Base-by-base conservation (phyloP, 1,140 invertebrate genomes). In the Drosophila mayri region DNA sequence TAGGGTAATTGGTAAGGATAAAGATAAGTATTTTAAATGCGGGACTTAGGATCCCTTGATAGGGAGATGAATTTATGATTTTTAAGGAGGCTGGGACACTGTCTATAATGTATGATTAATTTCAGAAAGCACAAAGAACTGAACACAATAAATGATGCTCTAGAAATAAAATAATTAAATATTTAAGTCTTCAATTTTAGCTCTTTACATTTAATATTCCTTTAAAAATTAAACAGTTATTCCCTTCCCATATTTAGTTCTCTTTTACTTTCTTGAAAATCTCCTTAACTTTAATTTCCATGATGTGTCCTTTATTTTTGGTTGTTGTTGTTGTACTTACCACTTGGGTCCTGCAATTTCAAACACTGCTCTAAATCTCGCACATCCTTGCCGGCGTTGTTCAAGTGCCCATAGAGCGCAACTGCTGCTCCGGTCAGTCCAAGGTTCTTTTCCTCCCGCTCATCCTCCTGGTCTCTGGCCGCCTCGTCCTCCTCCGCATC, bases 351-450 rank as follows among this genome's bases (percentile, higher is more conserved):
- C 73, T 84, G 67, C 65, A 84, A 76, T 72, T 88, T 88, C 50
- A 90, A 59, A 63, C 84, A 81, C 11, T 82, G 79, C 66, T 87
- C 79, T 52, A 87, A 72, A 35, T 83, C 76, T 52, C 59, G 72
- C 54, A 84, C 85, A 74, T 87, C 84, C 76, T 87, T 84, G 32
- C 73, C 67, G 64, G 76, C 70, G 75, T 70, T 87, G 76, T 68
- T 76, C 32, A 82, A 79, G 66, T 71, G 85, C 32, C 78, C 81
- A 46, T 77, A 81, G 49, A 84, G 72, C 28, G 52, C 54, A 57
- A 70, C 62, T 84, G 63, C 73, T 73, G 54, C 40, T 55, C 70
- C 68, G 54, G 66, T 59, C 66, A 72, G 68, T 60, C 44, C 58
- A 25, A 68, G 63, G 35, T 44, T 28, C 20, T 38, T 41, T 9